A percentile compares a stretch with the other conserved stretches of the same genome.
Evolutionary conservation across 2,797 vertebrate species (phyloP).

Genomic region (Tarsius wallacei): DNA sequence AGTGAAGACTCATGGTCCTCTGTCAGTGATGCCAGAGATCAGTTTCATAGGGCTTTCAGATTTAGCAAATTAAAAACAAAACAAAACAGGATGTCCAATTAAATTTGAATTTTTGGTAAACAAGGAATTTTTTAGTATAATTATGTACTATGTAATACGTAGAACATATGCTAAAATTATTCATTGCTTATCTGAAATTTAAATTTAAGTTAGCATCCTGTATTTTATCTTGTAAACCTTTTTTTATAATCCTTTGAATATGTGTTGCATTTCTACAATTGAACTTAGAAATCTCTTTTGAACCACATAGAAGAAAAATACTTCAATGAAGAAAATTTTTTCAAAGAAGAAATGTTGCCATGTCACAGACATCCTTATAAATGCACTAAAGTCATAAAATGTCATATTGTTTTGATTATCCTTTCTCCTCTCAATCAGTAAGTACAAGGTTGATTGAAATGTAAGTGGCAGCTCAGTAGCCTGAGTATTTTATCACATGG

Average conservation of each 20-base stretch:
- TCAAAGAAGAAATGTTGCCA: neutral
- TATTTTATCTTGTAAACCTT: neutral
- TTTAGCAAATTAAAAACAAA: neutral
- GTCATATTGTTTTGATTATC: neutral
- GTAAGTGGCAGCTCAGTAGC: neutral
- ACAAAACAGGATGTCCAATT: neutral
- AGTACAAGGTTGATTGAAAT: neutral
- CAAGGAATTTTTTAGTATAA: neutral
- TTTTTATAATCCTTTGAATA: neutral
- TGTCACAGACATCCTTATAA: neutral
- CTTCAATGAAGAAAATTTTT: neutral
- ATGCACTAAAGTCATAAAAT: neutral
- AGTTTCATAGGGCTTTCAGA: neutral
- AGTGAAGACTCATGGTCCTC: neutral
- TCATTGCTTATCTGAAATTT: neutral
- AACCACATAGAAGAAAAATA: conserved; percentile 5
- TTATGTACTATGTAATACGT: neutral
- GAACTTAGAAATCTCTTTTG: neutral
- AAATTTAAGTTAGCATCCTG: neutral
- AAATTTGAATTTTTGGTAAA: neutral
- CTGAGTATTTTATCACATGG: neutral
- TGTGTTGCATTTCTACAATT: neutral
- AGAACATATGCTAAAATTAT: neutral
- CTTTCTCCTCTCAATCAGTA: neutral
- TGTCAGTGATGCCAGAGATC: neutral